Percentiles rank a stretch among this genome's conserved stretches.
These are phyloP conservation scores for Macroglossus sobrinus DNA, from an alignment of 2,113 vertebrate species.

Conservation along the genomic window DNA sequence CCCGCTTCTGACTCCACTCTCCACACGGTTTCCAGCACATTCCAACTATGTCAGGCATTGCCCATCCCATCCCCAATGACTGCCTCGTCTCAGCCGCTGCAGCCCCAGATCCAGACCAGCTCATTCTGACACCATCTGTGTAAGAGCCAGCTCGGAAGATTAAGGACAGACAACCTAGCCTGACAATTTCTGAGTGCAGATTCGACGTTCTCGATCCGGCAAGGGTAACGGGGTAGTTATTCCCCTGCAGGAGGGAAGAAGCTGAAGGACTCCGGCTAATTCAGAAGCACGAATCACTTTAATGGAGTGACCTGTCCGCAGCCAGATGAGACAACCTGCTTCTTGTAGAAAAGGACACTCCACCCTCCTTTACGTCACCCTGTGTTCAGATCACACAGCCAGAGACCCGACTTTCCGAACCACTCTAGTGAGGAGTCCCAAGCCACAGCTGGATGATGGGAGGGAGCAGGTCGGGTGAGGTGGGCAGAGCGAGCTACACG, in stretches of 20 bases:
- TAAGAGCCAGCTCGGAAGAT: background rate
- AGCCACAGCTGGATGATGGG: background rate
- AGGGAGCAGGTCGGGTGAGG: background rate
- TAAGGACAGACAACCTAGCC: background rate
- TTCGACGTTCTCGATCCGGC: background rate
- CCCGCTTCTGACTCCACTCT: background rate
- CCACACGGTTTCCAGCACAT: no score
- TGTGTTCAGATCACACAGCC: background rate
- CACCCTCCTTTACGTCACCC: background rate
- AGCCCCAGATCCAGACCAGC: background rate
- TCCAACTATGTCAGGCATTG: background rate
- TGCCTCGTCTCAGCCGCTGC: background rate
- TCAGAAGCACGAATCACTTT: background rate
- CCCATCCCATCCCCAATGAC: background rate
- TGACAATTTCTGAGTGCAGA: background rate
- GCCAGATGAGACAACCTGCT: no score
- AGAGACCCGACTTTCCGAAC: background rate
- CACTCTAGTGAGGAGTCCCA: background rate
- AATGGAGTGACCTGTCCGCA: background rate
- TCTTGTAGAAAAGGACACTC: no score
- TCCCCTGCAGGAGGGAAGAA: background rate
- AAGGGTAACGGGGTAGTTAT: background rate
- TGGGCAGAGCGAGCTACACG: background rate
- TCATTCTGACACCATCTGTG: background rate
- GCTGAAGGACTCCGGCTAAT: accelerated